phyloP scores from a whole-genome alignment of 2,113 vertebrate genomes.

The Ptilonorhynchus violaceus region DNA sequence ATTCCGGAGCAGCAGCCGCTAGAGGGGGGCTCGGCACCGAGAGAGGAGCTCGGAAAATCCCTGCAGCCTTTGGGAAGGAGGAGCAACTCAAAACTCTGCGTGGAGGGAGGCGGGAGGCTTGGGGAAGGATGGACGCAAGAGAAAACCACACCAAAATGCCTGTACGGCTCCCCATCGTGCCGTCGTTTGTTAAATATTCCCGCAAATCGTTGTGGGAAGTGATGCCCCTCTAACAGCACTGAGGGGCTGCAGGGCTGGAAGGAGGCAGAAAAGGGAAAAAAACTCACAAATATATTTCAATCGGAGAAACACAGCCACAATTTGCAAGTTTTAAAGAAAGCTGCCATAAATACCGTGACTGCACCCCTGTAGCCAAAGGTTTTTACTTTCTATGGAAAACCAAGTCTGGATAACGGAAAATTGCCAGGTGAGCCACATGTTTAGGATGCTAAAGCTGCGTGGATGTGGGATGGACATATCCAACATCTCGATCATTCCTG shows the following conservation, averaged over 20 bases:
- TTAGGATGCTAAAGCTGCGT: not conserved
- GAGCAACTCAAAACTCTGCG: fast-evolving
- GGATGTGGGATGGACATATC: not conserved
- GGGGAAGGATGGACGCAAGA: not conserved
- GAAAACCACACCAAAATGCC: not conserved
- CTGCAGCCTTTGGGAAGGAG: not conserved
- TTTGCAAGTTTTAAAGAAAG: not conserved
- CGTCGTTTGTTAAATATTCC: not conserved
- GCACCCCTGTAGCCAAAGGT: not conserved
- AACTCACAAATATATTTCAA: not conserved
- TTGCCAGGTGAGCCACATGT: not conserved
- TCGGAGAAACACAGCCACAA: not conserved
- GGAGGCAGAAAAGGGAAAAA: not conserved
- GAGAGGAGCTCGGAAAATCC: not conserved
- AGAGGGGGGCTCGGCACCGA: not conserved
- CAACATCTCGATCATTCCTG: not conserved
- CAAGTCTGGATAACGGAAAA: not conserved
- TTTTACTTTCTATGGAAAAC: not conserved
- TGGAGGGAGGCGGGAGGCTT: not conserved
- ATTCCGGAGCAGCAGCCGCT: not conserved
- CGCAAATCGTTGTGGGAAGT: not conserved
- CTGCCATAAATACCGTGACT: fast-evolving
- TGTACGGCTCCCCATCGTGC: fast-evolving
- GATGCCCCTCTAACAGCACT: fast-evolving
- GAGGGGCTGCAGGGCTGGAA: not conserved